Evolutionary conservation across 2,113 vertebrate genomes (phyloP), one percentile per base, ranked within the genome.

Genomic region (Chrysochloris asiatica): DNA sequence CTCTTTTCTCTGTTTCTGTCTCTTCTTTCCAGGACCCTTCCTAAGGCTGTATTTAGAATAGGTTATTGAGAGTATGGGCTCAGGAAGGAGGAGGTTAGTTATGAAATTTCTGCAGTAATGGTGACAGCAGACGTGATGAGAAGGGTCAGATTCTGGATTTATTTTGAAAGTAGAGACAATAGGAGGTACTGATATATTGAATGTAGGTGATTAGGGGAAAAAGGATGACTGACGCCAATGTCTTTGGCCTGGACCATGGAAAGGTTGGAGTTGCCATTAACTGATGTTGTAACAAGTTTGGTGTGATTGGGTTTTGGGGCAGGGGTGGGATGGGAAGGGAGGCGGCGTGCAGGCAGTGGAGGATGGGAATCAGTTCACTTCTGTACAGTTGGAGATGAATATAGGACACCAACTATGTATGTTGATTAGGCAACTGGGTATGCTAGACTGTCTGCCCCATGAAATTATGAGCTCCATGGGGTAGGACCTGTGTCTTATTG

Each of bases 361-460:
- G n/a, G n/a, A n/a, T n/a, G n/a, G 10, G 41, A 79, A n/a, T 71
- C 30, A 65, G 50, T 89, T 72, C 28, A n/a, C 24, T 75, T 89
- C 78, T 91, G n/a, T 28, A 22, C 63, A 48, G 16, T 83, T 78
- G 78, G 77, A 86, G 77, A 56, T 91, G 28, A 95, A 65, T 89
- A 86, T 36, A 91, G 65, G 45, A 54, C 4, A 71, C 36, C 33
- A 93, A 43, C 11, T 67, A 21, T 77, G 67, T 77, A 61, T 92
- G 63, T 19, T 87, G 45, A 77, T 17, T 88, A 90, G 72, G 38
- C 26, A 83, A 22, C 86, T 92, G 47, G 33, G 24, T 14, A 47
- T 77, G 54, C 48, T 16, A 91, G 17, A 77, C 52, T 26, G 33
- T 73, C 26, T 65, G 36, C 50, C 65, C 8, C 33, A 50, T 78